Base-by-base conservation (phyloP, 1,140 invertebrate species). In the Acromyrmex heyeri region DNA sequence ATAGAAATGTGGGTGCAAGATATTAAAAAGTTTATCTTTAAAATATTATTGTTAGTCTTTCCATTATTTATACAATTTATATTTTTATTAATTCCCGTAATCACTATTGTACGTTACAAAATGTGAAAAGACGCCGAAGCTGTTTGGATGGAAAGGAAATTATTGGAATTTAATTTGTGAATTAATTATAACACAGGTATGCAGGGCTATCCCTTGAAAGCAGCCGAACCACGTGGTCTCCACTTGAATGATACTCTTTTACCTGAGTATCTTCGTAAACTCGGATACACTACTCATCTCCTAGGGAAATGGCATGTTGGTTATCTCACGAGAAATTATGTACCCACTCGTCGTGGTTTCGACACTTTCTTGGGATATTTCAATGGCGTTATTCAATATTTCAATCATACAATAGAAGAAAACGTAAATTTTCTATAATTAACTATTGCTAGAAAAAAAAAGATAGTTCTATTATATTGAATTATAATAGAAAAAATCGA, bases 351-450 rank as follows among this genome's bases (percentile, higher is more conserved):
- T 73, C 94, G 96, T 24, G 97, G 97, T 2, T 97, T 97, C 90
- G 96, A 97, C 86, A 94, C 95, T 0, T 97, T 97, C 92, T 96
- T 96, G 87, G 97, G 97, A 0, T 97, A 97, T 90, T 97, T 96
- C 94, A 96, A 94, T 86, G 97, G 97, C 6, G 96, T 95, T 72
- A 95, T 97, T 67, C 93, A 95, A 81, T 97, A 97, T 87, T 96
- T 94, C 87, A 95, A 96, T 91, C 95, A 96, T 24, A 92, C 92
- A 3, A 83, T 92, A 1, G 90, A 87, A 7, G 92, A 95, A 87
- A 88, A 91, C 65, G 96, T 96, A 93, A 94, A 92, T 91, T 55
- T 55, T 62, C 3, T 3, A 30, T 48, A 3, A 64, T 64, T 48
- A 48, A 48, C 3, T 14, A 16, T 30, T 7, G 27, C 12, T 30